Percentiles rank a stretch among this genome's conserved stretches.
phyloP scores from a whole-genome alignment of 2,888 invertebrate genomes.

The Hydroisotoma schaefferi region DNA sequence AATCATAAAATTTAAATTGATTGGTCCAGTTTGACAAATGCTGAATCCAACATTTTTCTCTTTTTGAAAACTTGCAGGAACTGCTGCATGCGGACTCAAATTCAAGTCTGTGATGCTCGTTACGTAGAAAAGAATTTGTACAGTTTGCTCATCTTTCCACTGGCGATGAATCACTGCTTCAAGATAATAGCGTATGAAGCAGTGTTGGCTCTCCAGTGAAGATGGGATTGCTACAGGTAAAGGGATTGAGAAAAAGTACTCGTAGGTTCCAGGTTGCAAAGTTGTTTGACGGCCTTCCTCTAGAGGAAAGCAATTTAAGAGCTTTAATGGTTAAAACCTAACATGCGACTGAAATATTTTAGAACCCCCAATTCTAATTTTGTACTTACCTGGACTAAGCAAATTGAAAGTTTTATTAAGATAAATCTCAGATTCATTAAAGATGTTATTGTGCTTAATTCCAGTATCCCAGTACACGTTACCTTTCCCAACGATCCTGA shows the following conservation, averaged over 20 bases:
- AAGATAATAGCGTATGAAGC: conserved; percentile 49
- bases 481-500: conserved; percentile 29
- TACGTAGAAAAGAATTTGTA: conserved; percentile 48
- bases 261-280: conserved; percentile 26
- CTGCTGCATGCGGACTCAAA: conserved; percentile 49
- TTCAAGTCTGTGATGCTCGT: conserved; percentile 49
- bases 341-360: too few relatives aligned
- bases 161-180: conserved; percentile 50
- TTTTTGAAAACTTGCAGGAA: conserved; percentile 46
- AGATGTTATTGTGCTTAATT: conserved; percentile 28
- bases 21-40: conserved; percentile 50
- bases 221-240: conserved; percentile 26
- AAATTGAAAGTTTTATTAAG: conserved; percentile 14
- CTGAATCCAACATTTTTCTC: conserved; percentile 50
- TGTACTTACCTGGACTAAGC: conserved; percentile 10
- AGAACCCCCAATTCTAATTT: too few relatives aligned
- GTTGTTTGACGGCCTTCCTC: conserved; percentile 29
- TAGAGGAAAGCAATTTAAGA: conserved; percentile 3
- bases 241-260: conserved; percentile 28
- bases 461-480: conserved; percentile 30
- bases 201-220: conserved; percentile 29
- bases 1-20: conserved; percentile 50
- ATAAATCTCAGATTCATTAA: conserved; percentile 22
- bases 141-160: conserved; percentile 45
- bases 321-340: background rate